A percentile compares a stretch with the other conserved stretches of the same genome.
Conservation (phyloP, 2,113 vertebrate species). For the Cavia aperea region DNA sequence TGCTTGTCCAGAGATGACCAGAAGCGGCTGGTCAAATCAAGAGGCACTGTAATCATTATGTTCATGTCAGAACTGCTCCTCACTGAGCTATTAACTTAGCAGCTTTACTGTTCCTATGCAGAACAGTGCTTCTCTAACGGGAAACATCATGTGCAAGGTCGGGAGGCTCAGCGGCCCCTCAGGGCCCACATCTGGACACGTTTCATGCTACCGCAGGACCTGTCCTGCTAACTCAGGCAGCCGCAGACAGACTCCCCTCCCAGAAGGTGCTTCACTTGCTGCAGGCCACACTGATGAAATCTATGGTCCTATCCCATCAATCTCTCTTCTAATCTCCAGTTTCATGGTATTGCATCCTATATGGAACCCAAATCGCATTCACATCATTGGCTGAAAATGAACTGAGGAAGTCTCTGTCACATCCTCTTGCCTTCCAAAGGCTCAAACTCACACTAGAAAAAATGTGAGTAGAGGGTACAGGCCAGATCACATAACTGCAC, state of each 20-base stretch:
- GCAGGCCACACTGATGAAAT: neutral
- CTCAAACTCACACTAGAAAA: neutral
- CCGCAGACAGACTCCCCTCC: neutral
- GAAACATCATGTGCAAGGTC: neutral
- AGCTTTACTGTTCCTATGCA: neutral
- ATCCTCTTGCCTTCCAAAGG: neutral
- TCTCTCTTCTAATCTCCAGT: neutral
- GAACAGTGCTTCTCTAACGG: neutral
- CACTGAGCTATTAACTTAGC: neutral
- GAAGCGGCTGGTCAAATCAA: neutral
- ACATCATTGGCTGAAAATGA: neutral
- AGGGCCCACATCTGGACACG: neutral
- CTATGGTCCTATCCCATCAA: neutral
- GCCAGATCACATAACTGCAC: neutral
- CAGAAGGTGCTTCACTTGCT: neutral
- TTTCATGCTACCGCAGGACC: no score
- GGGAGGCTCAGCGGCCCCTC: neutral
- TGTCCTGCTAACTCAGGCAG: neutral
- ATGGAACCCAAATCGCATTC: neutral
- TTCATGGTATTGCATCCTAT: neutral
- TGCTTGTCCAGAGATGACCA: neutral
- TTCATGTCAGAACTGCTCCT: neutral
- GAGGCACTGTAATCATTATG: neutral
- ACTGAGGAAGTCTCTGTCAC: neutral
- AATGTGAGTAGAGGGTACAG: neutral